Evolutionary conservation across 2,888 invertebrate species (phyloP).

Genomic region (Lymantria dispar): DNA sequence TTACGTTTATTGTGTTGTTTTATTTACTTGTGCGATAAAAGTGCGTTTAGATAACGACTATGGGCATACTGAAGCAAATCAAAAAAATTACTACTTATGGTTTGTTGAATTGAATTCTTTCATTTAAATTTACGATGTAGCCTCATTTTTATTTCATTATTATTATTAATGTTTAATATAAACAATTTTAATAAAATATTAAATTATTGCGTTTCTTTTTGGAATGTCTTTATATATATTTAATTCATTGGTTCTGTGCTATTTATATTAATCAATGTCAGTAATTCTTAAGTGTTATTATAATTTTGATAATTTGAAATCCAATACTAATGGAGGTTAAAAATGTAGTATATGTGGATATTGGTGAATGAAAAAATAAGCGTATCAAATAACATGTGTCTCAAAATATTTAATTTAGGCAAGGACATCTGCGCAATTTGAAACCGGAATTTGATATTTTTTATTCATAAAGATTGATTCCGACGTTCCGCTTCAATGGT

Average conservation of each 20-base stretch:
- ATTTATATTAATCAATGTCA: too few relatives aligned
- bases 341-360: too few relatives aligned
- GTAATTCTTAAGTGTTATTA: too few relatives aligned
- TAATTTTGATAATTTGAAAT: too few relatives aligned
- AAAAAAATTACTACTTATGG: slow-evolving; percentile 69
- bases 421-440: background rate
- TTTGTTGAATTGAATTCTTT: slow-evolving; percentile 37
- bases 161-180: too few relatives aligned
- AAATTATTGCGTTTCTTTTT: too few relatives aligned
- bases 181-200: too few relatives aligned
- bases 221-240: too few relatives aligned
- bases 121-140: background rate
- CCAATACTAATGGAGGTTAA: too few relatives aligned
- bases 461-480: slow-evolving; percentile 17
- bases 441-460: slow-evolving; percentile 2
- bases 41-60: slow-evolving; percentile 27
- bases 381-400: background rate
- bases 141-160: too few relatives aligned
- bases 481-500: slow-evolving; percentile 34
- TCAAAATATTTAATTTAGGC: background rate
- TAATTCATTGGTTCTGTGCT: too few relatives aligned
- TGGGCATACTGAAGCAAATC: slow-evolving; percentile 76
- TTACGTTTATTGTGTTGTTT: slow-evolving; percentile 24
- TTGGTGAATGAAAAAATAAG: background rate
- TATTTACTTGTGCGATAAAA: slow-evolving; percentile 9